Base-by-base conservation (phyloP, 2,888 invertebrate species). In the Choreutis nemorana region DNA sequence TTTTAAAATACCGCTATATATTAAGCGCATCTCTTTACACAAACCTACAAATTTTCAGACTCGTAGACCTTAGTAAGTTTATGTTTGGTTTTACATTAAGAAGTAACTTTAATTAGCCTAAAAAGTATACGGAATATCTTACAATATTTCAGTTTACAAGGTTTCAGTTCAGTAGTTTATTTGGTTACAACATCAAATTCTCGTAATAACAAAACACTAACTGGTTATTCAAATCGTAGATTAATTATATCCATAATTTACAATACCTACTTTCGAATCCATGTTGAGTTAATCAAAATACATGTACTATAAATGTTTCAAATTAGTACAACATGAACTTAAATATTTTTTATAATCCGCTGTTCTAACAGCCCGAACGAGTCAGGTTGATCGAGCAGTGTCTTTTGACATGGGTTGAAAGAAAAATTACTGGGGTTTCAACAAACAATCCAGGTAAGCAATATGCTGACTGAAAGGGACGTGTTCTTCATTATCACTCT, bases 371-470 rank as follows among this genome's bases (percentile, higher is more conserved):
- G 60, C 66, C 51, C 47, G 21, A 51, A 48, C 45, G 48, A 49
- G 49, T 53, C 65, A 59, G 59, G 68, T n/a, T 71, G 72, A 72
- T 71, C 63, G 71, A 72, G 55, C 62, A 54, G 54, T 56, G 66
- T 66, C 63, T 66, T 72, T 72, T 72, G 72, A 72, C 64, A 65
- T 48, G 50, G 56, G 52, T 49, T 48, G 50, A 47, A 55, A 55
- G 58, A 70, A 68, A 72, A 68, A 71, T 68, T 64, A 62, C 60
- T 48, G 46, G 61, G 55, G 63, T 67, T 65, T 65, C 63, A n/a
- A 54, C 53, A 48, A 59, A 54, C 51, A 51, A 60, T 54, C 53
- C 51, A 58, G 59, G 60, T 54, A 52, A 54, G 58, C 55, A 55
- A 59, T 50, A 65, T 50, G 53, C 47, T 34, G 34, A 31, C 39